Evolutionary conservation across 2,888 invertebrate species (phyloP), one percentile per base, ranked within the genome.

Genomic region (Sicus ferrugineus): DNA sequence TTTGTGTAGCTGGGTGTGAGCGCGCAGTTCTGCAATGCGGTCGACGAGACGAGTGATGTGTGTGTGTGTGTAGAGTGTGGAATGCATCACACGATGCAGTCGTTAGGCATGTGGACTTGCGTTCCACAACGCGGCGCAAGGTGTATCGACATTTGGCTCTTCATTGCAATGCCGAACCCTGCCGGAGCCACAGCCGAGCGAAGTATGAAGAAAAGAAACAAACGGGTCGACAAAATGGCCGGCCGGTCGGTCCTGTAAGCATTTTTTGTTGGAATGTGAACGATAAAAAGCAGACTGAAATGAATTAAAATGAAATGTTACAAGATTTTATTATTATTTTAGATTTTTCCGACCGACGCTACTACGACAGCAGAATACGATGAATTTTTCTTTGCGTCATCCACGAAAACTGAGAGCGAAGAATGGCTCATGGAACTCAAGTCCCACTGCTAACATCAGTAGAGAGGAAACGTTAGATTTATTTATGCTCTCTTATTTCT

Each of bases 171-270:
- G n/a, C 31, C 6, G 42, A 61, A 23, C 42, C 5, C 21, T 6
- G 61, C 26, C 21, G 61, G 61, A 21, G 61, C 38, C 48, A 31
- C 48, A 30, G 21, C 31, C 19, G 14, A 50, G 64, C 23, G 16
- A 42, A 38, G 42, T 2, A 61, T 6, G 23, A 28, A 23, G 28
- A 23, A 23, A 19, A 54, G 26, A 6, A 50, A 14, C 7, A 30
- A 31, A 16, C 19, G 7, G 50, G 31, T 30, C 11, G 30, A 31
- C 66, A 66, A 66, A 66, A 66, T 66, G 58, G 66, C 66, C 58
- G 66, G 58, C 31, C 31, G n/a, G n/a, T n/a, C n/a, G n/a, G n/a
- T n/a, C n/a, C n/a, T n/a, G n/a, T n/a, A n/a, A n/a, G n/a, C n/a
- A n/a, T n/a, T n/a, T n/a, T n/a, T n/a, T n/a, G n/a, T n/a, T n/a